These are phyloP conservation scores for Salarias fasciatus DNA, from an alignment of 2,797 vertebrate species.

Conservation along the genomic window DNA sequence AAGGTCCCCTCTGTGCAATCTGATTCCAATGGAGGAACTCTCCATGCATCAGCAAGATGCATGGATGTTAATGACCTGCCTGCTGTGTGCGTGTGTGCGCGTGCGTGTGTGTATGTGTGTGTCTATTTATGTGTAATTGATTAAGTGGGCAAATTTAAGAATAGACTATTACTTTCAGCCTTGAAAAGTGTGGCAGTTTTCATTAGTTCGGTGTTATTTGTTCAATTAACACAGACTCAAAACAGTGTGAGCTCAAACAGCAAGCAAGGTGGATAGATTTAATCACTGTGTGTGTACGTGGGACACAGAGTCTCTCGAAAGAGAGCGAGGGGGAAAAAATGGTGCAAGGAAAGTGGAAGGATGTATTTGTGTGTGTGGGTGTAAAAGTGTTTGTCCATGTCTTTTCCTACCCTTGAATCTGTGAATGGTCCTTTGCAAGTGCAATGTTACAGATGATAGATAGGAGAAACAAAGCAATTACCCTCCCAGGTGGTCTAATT, in stretches of 20 bases:
- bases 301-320: neutral
- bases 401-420: slow-evolving; percentile 50
- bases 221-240: slow-evolving; percentile 47
- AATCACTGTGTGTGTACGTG: neutral
- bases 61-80: slow-evolving; percentile 48
- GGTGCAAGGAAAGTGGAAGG: slow-evolving; percentile 8
- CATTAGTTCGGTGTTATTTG: slow-evolving; percentile 52
- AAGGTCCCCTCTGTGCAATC: slow-evolving; percentile 63
- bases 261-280: slow-evolving; percentile 16
- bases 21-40: slow-evolving; percentile 49
- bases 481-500: slow-evolving; percentile 63
- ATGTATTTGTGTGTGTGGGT: slow-evolving; percentile 19
- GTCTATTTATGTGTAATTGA: slow-evolving; percentile 40
- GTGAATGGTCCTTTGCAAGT: slow-evolving; percentile 38
- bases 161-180: slow-evolving; percentile 19
- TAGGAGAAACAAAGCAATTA: slow-evolving; percentile 46
- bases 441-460: slow-evolving; percentile 42
- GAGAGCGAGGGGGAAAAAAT: slow-evolving; percentile 2
- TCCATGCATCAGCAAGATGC: slow-evolving; percentile 44
- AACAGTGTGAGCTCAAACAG: neutral
- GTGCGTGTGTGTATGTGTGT: neutral
- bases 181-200: slow-evolving; percentile 32
- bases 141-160: slow-evolving; percentile 49
- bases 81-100: slow-evolving; percentile 5
- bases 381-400: slow-evolving; percentile 8